A percentile compares a stretch with the other conserved stretches of the same genome.
phyloP scores from a whole-genome alignment of 2,797 vertebrate species.

The Gallinago solitaria region DNA sequence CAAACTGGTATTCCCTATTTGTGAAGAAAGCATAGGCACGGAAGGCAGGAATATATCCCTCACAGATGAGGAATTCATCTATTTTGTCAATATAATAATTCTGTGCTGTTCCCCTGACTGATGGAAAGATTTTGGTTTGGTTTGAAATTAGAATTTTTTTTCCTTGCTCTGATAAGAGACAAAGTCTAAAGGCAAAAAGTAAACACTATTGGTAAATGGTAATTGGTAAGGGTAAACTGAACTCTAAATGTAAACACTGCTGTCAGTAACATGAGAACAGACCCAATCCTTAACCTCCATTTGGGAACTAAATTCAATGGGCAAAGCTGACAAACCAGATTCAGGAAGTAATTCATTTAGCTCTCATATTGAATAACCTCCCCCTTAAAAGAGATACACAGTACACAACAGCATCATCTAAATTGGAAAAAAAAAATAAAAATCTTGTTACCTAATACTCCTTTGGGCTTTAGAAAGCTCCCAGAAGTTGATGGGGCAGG shows the following conservation, averaged over 20 bases:
- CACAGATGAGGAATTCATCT: background rate
- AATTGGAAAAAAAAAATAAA: rapidly evolving
- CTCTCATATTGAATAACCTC: background rate
- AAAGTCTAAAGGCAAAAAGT: slow-evolving; percentile 21
- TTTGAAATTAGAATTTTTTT: slow-evolving; percentile 7
- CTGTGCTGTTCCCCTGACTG: background rate
- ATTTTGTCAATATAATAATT: background rate
- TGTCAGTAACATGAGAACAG: background rate
- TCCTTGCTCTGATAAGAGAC: background rate
- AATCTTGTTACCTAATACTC: background rate
- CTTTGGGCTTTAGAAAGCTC: background rate
- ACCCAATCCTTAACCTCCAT: background rate
- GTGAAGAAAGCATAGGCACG: background rate
- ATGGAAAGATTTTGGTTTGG: background rate
- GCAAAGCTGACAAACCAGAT: background rate
- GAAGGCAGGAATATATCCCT: background rate
- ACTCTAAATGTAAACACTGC: slow-evolving; percentile 5
- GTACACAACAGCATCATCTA: background rate
- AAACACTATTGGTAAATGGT: background rate
- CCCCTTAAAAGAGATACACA: background rate
- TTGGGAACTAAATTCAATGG: background rate
- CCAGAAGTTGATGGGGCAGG: background rate
- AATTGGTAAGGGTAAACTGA: slow-evolving; percentile 14
- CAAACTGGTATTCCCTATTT: background rate
- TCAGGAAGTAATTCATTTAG: background rate